These are phyloP conservation scores for Drosophila parthenogenetica DNA, from an alignment of 2,888 invertebrate species.

Conservation along the genomic window DNA sequence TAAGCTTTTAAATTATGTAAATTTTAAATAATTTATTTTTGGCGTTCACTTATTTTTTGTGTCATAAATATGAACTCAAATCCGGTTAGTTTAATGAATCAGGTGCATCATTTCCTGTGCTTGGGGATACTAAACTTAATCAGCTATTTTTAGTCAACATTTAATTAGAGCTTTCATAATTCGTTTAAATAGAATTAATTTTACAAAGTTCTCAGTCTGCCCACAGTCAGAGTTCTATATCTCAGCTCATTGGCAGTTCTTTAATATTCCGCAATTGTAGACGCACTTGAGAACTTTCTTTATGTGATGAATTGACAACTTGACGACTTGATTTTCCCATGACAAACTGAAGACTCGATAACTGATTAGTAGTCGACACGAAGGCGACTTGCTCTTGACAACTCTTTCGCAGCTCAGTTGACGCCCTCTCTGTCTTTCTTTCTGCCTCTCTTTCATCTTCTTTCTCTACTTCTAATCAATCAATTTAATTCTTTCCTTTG, in stretches of 20 bases:
- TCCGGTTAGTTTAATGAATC: background rate
- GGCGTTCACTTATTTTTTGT: too few species aligned
- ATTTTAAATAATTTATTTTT: background rate
- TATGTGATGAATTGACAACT: slow-evolving; percentile 26
- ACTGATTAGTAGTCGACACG: slow-evolving; percentile 34
- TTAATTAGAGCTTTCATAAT: background rate
- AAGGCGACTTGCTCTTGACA: slow-evolving; percentile 19
- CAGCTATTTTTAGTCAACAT: background rate
- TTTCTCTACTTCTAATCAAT: background rate
- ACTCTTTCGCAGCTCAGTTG: slow-evolving; percentile 5
- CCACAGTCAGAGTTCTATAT: background rate
- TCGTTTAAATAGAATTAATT: too few species aligned
- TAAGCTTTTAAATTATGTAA: background rate
- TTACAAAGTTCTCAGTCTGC: background rate
- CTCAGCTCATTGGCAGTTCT: background rate
- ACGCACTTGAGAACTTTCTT: slow-evolving; percentile 23
- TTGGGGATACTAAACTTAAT: background rate
- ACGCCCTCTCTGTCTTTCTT: background rate
- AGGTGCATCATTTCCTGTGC: background rate
- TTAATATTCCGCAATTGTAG: slow-evolving; percentile 15
- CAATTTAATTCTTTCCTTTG: background rate
- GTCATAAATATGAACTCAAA: background rate
- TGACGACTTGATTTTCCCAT: slow-evolving; percentile 35
- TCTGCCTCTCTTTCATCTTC: background rate
- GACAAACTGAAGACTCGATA: slow-evolving; percentile 25